Base-by-base conservation (phyloP, 2,113 vertebrate species). In the Merops nubicus region DNA sequence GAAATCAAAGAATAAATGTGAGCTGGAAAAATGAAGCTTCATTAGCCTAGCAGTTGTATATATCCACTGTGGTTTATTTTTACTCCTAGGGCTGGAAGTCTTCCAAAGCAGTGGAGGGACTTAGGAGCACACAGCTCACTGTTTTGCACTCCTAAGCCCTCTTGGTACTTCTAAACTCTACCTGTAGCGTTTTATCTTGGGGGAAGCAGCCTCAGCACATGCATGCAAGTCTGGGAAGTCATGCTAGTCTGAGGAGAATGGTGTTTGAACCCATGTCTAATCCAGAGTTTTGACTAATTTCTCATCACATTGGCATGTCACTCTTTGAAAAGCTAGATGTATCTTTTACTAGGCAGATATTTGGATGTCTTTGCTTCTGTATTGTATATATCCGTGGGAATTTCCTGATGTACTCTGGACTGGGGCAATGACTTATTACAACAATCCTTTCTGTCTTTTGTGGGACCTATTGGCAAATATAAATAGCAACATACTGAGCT, bases 371-470 rank as follows among this genome's bases (percentile, higher is more conserved):
- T 90, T 88, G 57, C 60, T 93, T 86, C 90, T 88, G 47, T 75
- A 88, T 93, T 96, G 72, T 81, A 36, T 75, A 40, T 75, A 77
- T 95, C 48, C 1, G 1, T 94, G 82, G 83, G 92, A 91, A 95
- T 96, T 90, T 96, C 90, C 56, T 5, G 12, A 9, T 47, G 56
- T 80, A 72, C 83, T 91, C 72, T 84, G 43, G 38, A 43, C 72
- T 74, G 12, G 50, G 34, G 73, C 78, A 80, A 63, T 67, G 50
- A 80, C 78, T 93, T 88, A 80, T 19, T 19, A 51, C 73, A 91
- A 63, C 38, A 93, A 86, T 94, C 56, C 51, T 64, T 88, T 78
- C 56, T 80, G 54, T 89, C 59, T 92, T 93, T 95, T 93, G 64
- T 93, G 43, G 38, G 59, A 75, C 50, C n/a, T 77, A 68, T 81